Conservation (phyloP, 1,140 invertebrate species). For the Pseudomyrmex sp. region DNA sequence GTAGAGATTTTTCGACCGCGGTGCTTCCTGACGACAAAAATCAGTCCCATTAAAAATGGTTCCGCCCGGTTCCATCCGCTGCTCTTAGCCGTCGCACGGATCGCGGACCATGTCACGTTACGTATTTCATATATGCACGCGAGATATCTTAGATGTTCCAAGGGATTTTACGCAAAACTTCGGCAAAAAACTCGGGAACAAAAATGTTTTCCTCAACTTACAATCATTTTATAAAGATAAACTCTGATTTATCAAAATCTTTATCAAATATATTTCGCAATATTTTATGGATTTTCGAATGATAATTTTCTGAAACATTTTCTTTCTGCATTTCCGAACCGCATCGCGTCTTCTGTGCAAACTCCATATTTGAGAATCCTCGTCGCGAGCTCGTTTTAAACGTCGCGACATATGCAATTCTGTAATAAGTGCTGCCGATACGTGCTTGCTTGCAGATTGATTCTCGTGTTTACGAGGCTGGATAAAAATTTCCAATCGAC, state of each 20-base stretch:
- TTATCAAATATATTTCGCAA: background rate
- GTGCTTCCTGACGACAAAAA: slow-evolving; percentile 72
- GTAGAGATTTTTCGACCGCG: slow-evolving; percentile 44
- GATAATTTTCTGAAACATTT: background rate
- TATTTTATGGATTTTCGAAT: background rate
- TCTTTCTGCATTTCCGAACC: background rate
- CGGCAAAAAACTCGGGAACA: background rate
- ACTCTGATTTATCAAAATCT: background rate
- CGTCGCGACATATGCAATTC: background rate
- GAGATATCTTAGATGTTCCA: background rate
- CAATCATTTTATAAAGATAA: background rate
- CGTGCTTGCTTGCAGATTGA: slow-evolving; percentile 9
- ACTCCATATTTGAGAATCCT: background rate
- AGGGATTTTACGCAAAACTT: background rate
- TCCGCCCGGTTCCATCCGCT: slow-evolving; percentile 79
- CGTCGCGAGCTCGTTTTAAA: background rate
- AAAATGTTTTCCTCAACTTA: background rate
- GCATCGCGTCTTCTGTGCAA: background rate
- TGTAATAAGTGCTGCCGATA: background rate
- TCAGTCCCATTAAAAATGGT: slow-evolving; percentile 76
- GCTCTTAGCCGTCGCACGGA: slow-evolving; percentile 80
- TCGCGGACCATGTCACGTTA: slow-evolving; percentile 76
- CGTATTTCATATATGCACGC: slow-evolving; percentile 38
- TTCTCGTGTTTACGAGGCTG: slow-evolving; percentile 10
- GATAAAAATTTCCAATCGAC: slow-evolving; percentile 11